Evolutionary conservation across 2,888 invertebrate species (phyloP), one percentile per base, ranked within the genome.

Genomic region (Drosophila cognata): DNA sequence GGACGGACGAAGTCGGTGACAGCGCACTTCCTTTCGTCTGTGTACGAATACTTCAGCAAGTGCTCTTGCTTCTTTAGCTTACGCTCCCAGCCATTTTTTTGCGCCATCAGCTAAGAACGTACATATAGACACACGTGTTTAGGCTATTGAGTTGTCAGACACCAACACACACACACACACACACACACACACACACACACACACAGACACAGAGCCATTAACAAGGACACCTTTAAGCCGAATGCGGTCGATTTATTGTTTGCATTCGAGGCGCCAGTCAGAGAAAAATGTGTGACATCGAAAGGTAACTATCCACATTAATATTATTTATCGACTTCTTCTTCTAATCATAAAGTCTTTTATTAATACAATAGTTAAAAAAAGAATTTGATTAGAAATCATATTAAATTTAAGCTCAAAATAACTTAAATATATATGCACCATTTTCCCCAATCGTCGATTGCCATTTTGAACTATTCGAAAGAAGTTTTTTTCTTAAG

Each of bases 231-330:
- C 79, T 79, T 71, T 46, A 67, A 78, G 71, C 66, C 33, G 57
- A 70, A 71, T 69, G 63, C 68, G 57, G 56, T 46, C 52, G 72
- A 85, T 85, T 88, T 81, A 72, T 72, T 81, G 38, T 80, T 80
- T 72, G 76, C 70, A 74, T 77, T 77, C 58, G 66, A 46, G 50
- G 59, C 66, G 60, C 46, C 55, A 38, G 28, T 28, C 28, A 38
- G 7, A n/a, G 43, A 3, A 13, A 13, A 13, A 46, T 4, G 21
- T 2, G 41, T 21, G 41, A 4, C 21, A 13, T 7, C 1, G 4
- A 25, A 4, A 46, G 16, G 21, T 25, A 25, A 46, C 16, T 25
- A 4, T 16, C 25, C 16, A 1, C 25, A 25, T 46, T 7, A 46
- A 46, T 25, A 46, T 25, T 46, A 46, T 25, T 46, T 25, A 16